Evolutionary conservation across 2,113 vertebrate genomes (phyloP), one percentile per base, ranked within the genome.

Genomic region (Phycodurus eques): DNA sequence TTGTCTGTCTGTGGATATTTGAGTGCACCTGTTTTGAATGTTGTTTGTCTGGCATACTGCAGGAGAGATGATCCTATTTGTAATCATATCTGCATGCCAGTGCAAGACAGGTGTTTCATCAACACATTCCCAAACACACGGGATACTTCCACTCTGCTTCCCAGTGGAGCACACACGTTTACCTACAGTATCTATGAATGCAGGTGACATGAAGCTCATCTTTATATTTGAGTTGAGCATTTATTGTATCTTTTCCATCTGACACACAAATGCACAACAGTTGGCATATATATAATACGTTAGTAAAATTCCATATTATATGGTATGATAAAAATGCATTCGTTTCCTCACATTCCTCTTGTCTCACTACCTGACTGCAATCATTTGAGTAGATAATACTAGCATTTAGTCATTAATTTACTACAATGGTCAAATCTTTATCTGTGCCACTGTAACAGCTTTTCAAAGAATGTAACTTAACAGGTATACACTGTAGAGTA

Each of bases 31-130:
- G 70, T 72, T 76, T 74, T 73, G 72, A 75, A 85, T 85, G 67
- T 85, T 59, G 83, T 74, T 72, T 77, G 83, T 74, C 73, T 77
- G 77, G 72, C 63, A 65, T 31, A 69, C 69, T 62, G 78, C 53
- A 76, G 74, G 75, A 78, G 78, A 77, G 74, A 85, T 80, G 82
- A 90, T 86, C 76, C 83, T 80, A 85, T 89, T 82, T 79, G 83
- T 66, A 22, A 46, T 47, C 62, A 5, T 22, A 44, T 65, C 44
- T 66, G 64, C 72, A 88, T 87, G 83, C 79, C 78, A 78, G 83
- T 77, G 70, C 60, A 9, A 39, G 44, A 78, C 81, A 87, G 87
- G 84, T 84, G 87, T 88, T 80, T 88, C 87, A 86, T 89, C 88
- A 83, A 81, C 83, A 82, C 79, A 73, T 87, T 82, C 67, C 76